Conservation (phyloP, 2,888 invertebrate genomes). For the Periphyllus acericola region DNA sequence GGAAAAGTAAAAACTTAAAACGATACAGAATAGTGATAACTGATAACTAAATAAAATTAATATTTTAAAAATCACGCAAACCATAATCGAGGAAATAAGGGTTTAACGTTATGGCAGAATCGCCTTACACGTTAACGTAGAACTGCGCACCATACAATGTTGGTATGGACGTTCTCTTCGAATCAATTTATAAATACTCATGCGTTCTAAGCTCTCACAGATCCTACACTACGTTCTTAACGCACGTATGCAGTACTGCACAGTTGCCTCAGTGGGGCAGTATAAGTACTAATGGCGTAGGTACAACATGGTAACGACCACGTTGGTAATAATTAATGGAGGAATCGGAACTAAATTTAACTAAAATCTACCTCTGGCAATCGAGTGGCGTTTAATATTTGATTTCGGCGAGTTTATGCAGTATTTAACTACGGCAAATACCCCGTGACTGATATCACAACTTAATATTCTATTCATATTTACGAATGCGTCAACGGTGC, state of each 20-base stretch:
- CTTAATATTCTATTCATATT: constrained; percentile 3
- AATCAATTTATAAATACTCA: too few relatives aligned
- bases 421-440: background rate
- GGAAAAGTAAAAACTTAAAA: too few relatives aligned
- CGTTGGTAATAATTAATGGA: background rate
- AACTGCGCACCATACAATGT: too few relatives aligned
- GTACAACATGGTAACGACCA: too few relatives aligned
- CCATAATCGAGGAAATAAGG: too few relatives aligned
- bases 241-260: background rate
- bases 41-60: too few relatives aligned
- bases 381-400: constrained; percentile 4
- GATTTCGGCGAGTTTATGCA: background rate
- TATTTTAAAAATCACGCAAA: too few relatives aligned
- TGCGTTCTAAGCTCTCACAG: too few relatives aligned
- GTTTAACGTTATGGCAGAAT: too few relatives aligned
- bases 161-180: too few relatives aligned
- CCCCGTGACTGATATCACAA: background rate
- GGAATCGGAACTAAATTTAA: background rate
- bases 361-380: background rate
- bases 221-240: background rate
- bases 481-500: background rate
- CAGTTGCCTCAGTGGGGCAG: background rate
- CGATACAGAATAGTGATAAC: too few relatives aligned
- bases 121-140: too few relatives aligned
- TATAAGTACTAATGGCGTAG: background rate